Conservation (phyloP, 2,797 vertebrate species). For the Macrochelys suwanniensis region DNA sequence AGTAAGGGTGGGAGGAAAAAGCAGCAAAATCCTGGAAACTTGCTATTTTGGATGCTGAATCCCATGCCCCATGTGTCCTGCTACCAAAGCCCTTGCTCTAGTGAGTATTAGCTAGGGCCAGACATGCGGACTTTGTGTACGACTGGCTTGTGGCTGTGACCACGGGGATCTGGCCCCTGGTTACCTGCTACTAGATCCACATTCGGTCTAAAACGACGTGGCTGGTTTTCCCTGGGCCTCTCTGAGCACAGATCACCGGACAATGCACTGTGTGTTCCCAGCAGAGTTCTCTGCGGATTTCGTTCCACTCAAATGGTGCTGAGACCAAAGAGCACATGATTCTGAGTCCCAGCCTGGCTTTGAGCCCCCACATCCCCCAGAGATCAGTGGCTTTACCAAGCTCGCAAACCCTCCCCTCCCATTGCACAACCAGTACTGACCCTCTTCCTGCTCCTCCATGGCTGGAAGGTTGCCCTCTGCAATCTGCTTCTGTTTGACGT, state of each 20-base stretch:
- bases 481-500: constrained; percentile 87
- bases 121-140: not conserved
- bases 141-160: not conserved
- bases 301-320: not conserved
- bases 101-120: not conserved
- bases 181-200: not conserved
- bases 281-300: not conserved
- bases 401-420: not conserved
- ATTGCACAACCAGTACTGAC: not conserved
- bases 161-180: not conserved
- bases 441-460: constrained; percentile 72
- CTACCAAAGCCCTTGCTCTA: not conserved
- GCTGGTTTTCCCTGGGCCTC: not conserved
- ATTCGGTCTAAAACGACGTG: not conserved
- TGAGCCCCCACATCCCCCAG: fast-evolving
- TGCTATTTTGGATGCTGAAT: not conserved
- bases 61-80: not conserved
- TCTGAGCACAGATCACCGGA: not conserved
- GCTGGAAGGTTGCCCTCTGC: constrained; percentile 87
- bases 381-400: not conserved
- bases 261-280: not conserved
- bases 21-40: not conserved
- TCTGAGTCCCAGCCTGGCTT: not conserved
- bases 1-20: not conserved
- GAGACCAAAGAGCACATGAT: fast-evolving